These are phyloP conservation scores for Peromyscus leucopus DNA, from an alignment of 2,113 vertebrate genomes.

Conservation along the genomic window DNA sequence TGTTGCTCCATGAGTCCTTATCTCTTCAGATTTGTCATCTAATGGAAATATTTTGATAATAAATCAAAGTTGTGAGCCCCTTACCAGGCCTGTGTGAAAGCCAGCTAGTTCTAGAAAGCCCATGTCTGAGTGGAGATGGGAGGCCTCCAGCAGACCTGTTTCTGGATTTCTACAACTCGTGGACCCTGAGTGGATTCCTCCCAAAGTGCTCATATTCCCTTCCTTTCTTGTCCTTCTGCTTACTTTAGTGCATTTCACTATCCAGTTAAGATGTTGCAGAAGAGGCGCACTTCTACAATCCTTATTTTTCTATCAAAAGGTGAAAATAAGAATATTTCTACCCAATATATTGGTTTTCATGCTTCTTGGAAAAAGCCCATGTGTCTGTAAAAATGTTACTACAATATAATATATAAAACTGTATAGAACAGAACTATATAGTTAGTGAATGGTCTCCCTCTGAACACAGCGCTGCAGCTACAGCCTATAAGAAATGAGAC, in stretches of 20 bases:
- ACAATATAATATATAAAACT: neutral
- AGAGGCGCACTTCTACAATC: neutral
- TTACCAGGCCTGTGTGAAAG: neutral
- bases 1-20: constrained; percentile 64
- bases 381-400: neutral
- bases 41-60: constrained; percentile 87
- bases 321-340: constrained; percentile 10
- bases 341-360: constrained; percentile 11
- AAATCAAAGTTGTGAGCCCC: constrained; percentile 83
- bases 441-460: neutral
- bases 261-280: constrained; percentile 26
- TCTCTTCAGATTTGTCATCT: constrained; percentile 82
- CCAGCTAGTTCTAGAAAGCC: neutral
- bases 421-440: neutral
- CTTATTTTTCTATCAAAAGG: constrained; percentile 29
- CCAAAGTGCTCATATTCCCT: neutral
- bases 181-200: neutral
- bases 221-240: neutral
- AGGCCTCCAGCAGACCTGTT: neutral
- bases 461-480: neutral
- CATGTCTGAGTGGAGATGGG: neutral
- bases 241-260: neutral
- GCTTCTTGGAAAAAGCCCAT: neutral
- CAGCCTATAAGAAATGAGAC: neutral
- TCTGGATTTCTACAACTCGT: neutral